These are phyloP conservation scores for Pan troglodytes DNA, from an alignment of 2,113 vertebrate genomes.

Conservation along the genomic window DNA sequence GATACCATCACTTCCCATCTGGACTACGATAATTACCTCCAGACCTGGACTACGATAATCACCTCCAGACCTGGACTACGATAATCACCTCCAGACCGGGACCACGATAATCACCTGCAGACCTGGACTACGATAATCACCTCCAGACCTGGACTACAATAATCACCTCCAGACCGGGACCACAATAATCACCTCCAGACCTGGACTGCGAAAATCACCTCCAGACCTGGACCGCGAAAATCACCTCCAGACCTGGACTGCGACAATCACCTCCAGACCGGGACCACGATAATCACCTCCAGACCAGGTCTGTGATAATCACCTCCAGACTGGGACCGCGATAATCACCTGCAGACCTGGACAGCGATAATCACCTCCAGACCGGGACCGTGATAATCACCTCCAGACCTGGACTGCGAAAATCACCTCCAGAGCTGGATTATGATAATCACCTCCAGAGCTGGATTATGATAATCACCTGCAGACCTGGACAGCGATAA, in stretches of 20 bases:
- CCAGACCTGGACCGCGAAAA: fast-evolving
- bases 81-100: not conserved
- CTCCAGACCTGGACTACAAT: not conserved
- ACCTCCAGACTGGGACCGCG: fast-evolving
- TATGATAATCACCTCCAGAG: not conserved
- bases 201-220: not conserved
- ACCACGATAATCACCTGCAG: not conserved
- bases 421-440: too few relatives aligned
- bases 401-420: too few relatives aligned
- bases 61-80: not conserved
- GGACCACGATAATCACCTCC: too few relatives aligned
- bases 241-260: not conserved
- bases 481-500: not conserved
- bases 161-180: not conserved
- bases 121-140: not conserved
- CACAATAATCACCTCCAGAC: not conserved
- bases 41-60: not conserved
- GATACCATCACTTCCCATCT: not conserved
- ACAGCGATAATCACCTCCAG: too few relatives aligned
- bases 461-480: not conserved
- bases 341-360: too few relatives aligned
- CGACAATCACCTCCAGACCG: not conserved
- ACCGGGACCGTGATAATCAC: too few relatives aligned
- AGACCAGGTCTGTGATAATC: not conserved
- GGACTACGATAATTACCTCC: not conserved